Evolutionary conservation across 92 coral and sea anemone species (phyloP).

Genomic region (Palythoa grandis): DNA sequence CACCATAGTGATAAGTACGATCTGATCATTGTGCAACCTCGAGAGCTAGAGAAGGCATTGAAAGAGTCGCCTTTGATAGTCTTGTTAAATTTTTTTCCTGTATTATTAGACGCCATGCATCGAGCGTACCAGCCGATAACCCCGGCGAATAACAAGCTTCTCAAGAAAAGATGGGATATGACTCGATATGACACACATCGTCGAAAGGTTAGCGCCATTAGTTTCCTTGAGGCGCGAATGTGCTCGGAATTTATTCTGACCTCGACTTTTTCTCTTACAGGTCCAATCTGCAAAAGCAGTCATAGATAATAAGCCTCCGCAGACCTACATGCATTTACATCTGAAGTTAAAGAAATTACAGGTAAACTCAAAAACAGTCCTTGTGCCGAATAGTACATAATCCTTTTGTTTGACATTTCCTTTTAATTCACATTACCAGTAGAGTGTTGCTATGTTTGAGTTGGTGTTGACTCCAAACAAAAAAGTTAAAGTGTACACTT

Average conservation of each 20-base stretch:
- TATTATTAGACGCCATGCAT: slow-evolving; percentile 67
- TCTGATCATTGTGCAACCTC: slow-evolving; percentile 15
- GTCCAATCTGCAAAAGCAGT: slow-evolving; percentile 92
- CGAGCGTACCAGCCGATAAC: slow-evolving; percentile 98
- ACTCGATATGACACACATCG: slow-evolving; percentile 92
- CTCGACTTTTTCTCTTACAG: slow-evolving; percentile 50
- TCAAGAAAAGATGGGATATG: slow-evolving; percentile 98
- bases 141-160: slow-evolving; percentile 95
- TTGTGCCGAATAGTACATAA: slow-evolving; percentile 8
- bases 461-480: slow-evolving; percentile 39
- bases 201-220: slow-evolving; percentile 73
- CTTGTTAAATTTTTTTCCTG: neutral
- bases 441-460: slow-evolving; percentile 37
- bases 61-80: neutral
- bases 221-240: neutral
- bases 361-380: slow-evolving; percentile 58
- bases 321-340: slow-evolving; percentile 98
- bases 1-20: slow-evolving; percentile 61
- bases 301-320: slow-evolving; percentile 94
- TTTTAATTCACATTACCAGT: neutral
- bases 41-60: neutral
- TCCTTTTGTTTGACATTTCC: slow-evolving; percentile 23
- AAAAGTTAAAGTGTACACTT: slow-evolving; percentile 3
- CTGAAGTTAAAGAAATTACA: slow-evolving; percentile 94
- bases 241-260: slow-evolving; percentile 7